Percentiles rank a stretch among this genome's conserved stretches.
Conservation (phyloP, 2,113 vertebrate species). For the Pedetes capensis region DNA sequence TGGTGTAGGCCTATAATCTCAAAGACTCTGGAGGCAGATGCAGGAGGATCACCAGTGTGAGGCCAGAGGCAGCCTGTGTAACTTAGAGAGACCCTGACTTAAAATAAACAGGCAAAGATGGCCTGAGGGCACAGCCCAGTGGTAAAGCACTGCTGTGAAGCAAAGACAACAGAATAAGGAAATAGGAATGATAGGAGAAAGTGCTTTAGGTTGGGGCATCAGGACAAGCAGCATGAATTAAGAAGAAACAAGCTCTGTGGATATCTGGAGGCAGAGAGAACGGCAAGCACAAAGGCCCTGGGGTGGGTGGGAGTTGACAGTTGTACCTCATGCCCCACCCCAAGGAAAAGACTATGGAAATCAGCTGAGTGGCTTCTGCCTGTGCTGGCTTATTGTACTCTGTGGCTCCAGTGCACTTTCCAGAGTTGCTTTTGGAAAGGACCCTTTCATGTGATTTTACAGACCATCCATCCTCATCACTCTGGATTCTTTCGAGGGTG, state of each 20-base stretch:
- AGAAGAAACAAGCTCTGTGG: background rate
- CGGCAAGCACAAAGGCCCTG: background rate
- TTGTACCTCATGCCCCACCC: background rate
- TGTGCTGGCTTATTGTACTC: background rate
- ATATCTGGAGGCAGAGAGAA: background rate
- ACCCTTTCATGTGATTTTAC: background rate
- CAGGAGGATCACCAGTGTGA: too few species aligned
- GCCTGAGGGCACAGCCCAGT: too few species aligned
- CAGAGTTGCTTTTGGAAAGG: too few species aligned
- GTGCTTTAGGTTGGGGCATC: too few species aligned
- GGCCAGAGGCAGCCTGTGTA: too few species aligned
- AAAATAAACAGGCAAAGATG: too few species aligned
- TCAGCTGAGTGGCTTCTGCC: background rate
- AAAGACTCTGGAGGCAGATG: too few species aligned
- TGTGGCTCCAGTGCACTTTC: background rate
- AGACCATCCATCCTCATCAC: background rate
- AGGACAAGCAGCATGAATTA: background rate
- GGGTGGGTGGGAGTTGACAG: background rate
- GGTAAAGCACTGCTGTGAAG: too few species aligned
- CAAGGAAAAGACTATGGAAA: background rate
- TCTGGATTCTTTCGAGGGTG: background rate
- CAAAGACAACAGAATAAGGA: background rate
- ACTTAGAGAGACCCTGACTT: too few species aligned
- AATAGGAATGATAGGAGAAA: background rate
- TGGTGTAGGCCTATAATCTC: too few species aligned